Percentiles rank a stretch among this genome's conserved stretches.
Evolutionary conservation across 2,888 invertebrate species (phyloP).

Genomic region (Melipona beecheii): DNA sequence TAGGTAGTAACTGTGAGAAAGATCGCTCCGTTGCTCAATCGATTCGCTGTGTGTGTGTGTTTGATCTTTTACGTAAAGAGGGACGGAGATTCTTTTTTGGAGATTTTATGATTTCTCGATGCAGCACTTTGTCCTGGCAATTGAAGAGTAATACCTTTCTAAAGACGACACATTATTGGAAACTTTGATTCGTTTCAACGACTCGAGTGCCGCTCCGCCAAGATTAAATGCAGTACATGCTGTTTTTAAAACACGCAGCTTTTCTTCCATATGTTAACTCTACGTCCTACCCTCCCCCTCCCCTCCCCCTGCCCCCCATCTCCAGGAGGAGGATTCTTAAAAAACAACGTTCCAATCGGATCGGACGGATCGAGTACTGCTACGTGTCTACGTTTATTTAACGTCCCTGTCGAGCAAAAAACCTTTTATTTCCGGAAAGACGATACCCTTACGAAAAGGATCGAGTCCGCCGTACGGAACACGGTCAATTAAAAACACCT

Average conservation of each 20-base stretch:
- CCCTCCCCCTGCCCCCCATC: no score
- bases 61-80: no score
- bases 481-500: constrained; percentile 16
- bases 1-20: no score
- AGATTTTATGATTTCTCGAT: no score
- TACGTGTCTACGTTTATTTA: not conserved
- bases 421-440: not conserved
- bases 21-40: no score
- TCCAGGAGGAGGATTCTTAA: not conserved
- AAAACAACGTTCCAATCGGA: not conserved
- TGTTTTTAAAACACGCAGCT: not conserved
- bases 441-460: not conserved
- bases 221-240: not conserved
- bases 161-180: no score
- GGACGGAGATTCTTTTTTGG: no score
- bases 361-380: not conserved
- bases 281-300: not conserved
- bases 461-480: constrained; percentile 11
- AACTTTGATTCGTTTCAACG: no score
- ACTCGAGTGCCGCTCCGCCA: no score
- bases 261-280: not conserved
- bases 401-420: not conserved
- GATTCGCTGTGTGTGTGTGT: no score
- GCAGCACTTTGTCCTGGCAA: no score
- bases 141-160: no score